Evolutionary conservation across 1,140 invertebrate species (phyloP).

Genomic region (Homarus americanus): DNA sequence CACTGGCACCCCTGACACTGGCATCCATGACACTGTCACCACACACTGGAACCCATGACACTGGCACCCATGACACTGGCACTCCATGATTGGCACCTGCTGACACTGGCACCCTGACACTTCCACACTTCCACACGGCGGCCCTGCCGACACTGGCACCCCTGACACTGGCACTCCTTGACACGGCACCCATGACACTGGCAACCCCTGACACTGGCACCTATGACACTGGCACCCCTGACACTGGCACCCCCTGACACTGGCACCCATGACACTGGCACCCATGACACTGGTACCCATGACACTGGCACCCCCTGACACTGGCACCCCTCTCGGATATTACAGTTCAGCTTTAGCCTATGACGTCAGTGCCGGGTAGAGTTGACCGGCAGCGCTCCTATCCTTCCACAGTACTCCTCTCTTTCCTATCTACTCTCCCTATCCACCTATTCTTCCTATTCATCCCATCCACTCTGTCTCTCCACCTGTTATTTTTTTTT

Average conservation of each 20-base stretch:
- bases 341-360: conserved; percentile 56
- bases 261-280: background rate
- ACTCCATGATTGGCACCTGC: too few relatives aligned
- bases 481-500: too few relatives aligned
- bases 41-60: too few relatives aligned
- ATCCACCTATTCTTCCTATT: background rate
- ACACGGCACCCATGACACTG: too few relatives aligned
- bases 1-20: too few relatives aligned
- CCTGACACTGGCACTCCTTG: too few relatives aligned
- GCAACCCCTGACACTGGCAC: background rate
- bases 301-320: background rate
- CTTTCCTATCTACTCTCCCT: background rate
- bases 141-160: too few relatives aligned
- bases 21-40: too few relatives aligned
- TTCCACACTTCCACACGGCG: too few relatives aligned
- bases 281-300: background rate
- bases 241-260: background rate
- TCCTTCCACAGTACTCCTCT: background rate
- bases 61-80: too few relatives aligned
- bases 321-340: conserved; percentile 21
- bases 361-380: conserved; percentile 61
- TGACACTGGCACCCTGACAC: too few relatives aligned
- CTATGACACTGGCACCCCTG: background rate
- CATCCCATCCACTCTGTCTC: too few relatives aligned
- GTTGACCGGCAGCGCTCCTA: conserved; percentile 4